A percentile compares a stretch with the other conserved stretches of the same genome.
These are phyloP conservation scores for Odontamblyopus rebecca DNA, from an alignment of 2,797 vertebrate species.

Conservation along the genomic window DNA sequence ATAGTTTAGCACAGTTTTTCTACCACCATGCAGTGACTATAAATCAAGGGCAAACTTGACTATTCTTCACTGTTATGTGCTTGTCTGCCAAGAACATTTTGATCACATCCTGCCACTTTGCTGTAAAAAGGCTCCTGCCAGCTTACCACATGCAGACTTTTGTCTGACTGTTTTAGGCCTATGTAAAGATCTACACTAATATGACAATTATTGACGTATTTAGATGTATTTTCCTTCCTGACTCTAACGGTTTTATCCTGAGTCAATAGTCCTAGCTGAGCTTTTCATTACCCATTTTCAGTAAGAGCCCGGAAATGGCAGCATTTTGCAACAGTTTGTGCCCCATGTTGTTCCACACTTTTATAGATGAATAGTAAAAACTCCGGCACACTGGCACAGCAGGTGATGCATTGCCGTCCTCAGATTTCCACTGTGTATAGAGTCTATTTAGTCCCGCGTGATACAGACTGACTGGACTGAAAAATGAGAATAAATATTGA, in stretches of 20 bases:
- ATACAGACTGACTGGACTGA: slow-evolving; percentile 46
- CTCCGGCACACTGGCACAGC: slow-evolving; percentile 33
- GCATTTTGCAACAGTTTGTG: slow-evolving; percentile 20
- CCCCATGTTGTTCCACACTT: slow-evolving; percentile 29
- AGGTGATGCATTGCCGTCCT: slow-evolving; percentile 48
- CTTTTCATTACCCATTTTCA: slow-evolving; percentile 16
- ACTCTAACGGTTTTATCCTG: slow-evolving; percentile 13
- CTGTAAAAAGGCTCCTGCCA: neutral
- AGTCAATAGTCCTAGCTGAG: slow-evolving; percentile 4
- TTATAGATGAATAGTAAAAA: slow-evolving; percentile 60
- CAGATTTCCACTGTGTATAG: slow-evolving; percentile 49
- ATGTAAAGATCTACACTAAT: neutral
- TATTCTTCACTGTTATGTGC: neutral
- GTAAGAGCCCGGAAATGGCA: slow-evolving; percentile 11
- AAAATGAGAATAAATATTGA: slow-evolving; percentile 37
- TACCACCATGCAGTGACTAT: neutral
- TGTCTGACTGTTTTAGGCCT: neutral
- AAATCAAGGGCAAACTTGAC: neutral
- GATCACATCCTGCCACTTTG: neutral
- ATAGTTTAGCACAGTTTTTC: neutral
- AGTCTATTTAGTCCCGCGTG: slow-evolving; percentile 48
- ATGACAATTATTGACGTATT: slow-evolving; percentile 2
- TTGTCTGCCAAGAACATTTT: neutral
- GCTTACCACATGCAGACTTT: neutral
- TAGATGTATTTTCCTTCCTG: slow-evolving; percentile 13